These are phyloP conservation scores for Bradypus variegatus DNA, from an alignment of 2,797 vertebrate species.

Conservation along the genomic window DNA sequence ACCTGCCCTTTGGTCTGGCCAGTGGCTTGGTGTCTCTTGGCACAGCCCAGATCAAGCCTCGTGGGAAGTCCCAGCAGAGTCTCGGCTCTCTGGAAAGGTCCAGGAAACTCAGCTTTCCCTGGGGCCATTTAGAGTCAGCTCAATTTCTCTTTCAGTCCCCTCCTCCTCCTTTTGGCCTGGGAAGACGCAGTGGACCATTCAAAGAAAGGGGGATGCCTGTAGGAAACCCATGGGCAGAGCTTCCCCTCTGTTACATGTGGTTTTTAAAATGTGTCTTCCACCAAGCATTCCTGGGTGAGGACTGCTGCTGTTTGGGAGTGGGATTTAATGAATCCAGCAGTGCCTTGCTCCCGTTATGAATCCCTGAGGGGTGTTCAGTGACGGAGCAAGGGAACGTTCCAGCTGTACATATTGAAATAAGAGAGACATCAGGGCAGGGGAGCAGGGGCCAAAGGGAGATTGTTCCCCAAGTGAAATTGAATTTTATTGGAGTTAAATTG, in stretches of 20 bases:
- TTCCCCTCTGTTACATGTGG: background rate
- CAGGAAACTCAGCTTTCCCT: background rate
- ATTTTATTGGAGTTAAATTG: constrained; percentile 55
- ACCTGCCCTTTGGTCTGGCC: background rate
- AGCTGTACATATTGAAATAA: constrained; percentile 53
- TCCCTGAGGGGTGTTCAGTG: background rate
- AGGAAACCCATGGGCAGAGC: background rate
- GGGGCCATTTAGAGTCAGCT: background rate
- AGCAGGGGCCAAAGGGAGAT: constrained; percentile 47
- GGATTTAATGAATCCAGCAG: constrained; percentile 33
- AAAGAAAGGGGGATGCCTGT: background rate
- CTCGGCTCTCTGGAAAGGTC: background rate
- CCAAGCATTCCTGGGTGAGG: background rate
- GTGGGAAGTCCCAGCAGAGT: background rate
- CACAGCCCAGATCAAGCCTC: background rate
- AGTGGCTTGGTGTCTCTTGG: background rate
- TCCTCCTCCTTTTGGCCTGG: background rate
- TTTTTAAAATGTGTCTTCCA: background rate
- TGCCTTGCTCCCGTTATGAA: background rate
- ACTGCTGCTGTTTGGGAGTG: background rate
- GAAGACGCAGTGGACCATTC: background rate
- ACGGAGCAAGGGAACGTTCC: constrained; percentile 7
- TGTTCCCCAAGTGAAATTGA: constrained; percentile 35
- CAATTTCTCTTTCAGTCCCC: background rate
- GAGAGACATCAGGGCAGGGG: constrained; percentile 37